Evolutionary conservation across 1,140 invertebrate genomes (phyloP).

Genomic region (Conus betulinus): DNA sequence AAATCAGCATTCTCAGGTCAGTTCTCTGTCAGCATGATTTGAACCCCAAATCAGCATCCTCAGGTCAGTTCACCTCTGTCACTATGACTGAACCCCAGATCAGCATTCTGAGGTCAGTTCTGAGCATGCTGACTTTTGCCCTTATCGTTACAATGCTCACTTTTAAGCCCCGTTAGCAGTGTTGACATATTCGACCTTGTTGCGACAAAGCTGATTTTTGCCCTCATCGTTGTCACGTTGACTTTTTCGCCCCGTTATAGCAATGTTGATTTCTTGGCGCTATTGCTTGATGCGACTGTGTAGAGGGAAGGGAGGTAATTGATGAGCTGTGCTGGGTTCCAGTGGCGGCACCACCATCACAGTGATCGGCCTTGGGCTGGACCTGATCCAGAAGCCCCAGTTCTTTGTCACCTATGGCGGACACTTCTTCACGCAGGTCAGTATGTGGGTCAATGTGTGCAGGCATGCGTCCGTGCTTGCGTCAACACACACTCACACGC

Average conservation of each 20-base stretch:
- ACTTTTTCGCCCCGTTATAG: not conserved
- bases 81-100: too few species aligned
- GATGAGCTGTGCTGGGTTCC: slow-evolving; percentile 36
- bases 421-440: slow-evolving; percentile 50
- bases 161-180: not conserved
- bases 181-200: too few species aligned
- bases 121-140: too few species aligned
- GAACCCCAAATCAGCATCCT: slow-evolving; percentile 64
- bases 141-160: too few species aligned
- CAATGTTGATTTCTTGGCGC: too few species aligned
- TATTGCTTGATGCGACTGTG: too few species aligned
- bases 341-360: slow-evolving; percentile 68
- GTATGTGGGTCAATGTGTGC: not conserved
- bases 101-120: too few species aligned
- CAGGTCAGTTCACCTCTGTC: too few species aligned
- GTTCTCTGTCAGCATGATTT: slow-evolving; percentile 39
- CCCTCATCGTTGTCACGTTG: too few species aligned
- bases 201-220: too few species aligned
- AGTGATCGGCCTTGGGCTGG: slow-evolving; percentile 56
- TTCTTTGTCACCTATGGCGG: slow-evolving; percentile 61
- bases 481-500: too few species aligned
- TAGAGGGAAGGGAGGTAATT: not conserved
- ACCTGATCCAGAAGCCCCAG: slow-evolving; percentile 61
- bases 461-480: not conserved
- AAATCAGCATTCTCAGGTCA: slow-evolving; percentile 64